Conservation (phyloP, 2,113 vertebrate species). For the Euleptes europaea region DNA sequence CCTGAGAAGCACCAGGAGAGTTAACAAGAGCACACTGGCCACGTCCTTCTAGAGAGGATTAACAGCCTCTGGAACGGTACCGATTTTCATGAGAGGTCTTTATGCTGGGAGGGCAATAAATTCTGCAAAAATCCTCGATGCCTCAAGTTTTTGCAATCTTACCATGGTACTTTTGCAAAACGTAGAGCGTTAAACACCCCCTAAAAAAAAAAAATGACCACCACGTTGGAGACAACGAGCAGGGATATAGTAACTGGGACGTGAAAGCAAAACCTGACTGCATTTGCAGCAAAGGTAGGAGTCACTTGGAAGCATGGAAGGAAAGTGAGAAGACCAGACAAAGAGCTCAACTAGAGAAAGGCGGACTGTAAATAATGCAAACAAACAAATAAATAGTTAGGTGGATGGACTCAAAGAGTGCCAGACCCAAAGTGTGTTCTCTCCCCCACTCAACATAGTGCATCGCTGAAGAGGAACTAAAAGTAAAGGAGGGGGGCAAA, state of each 20-base stretch:
- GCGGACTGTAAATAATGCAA: no score
- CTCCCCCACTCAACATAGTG: no score
- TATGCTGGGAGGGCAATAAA: background rate
- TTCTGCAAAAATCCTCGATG: background rate
- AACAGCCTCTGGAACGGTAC: background rate
- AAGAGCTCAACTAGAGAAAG: no score
- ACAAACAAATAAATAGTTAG: no score
- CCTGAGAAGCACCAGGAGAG: background rate
- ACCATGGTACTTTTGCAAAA: background rate
- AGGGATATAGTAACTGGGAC: background rate
- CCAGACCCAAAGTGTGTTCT: no score
- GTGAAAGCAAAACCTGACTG: no score
- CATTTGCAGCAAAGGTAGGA: no score
- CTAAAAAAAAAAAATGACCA: fast-evolving
- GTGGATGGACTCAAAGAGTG: no score
- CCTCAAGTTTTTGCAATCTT: background rate
- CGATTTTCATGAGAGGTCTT: background rate
- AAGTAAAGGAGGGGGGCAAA: no score
- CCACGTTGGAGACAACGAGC: background rate
- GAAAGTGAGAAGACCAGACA: no score
- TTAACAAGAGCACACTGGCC: background rate
- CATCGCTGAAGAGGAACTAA: background rate
- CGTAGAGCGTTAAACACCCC: background rate
- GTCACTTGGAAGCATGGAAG: no score
- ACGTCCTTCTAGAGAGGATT: background rate